phyloP scores from a whole-genome alignment of 1,140 invertebrate species.

The Maniola jurtina region DNA sequence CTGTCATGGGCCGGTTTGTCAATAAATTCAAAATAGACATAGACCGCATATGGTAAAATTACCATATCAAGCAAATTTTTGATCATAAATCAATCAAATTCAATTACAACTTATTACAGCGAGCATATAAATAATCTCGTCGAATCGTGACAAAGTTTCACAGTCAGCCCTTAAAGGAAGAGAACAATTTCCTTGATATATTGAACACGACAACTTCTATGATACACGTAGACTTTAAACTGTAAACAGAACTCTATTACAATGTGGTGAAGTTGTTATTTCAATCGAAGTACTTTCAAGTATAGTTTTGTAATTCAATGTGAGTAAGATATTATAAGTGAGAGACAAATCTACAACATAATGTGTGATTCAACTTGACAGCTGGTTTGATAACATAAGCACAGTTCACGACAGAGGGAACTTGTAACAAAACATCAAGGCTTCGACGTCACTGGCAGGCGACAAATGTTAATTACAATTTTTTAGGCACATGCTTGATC shows the following conservation, averaged over 20 bases:
- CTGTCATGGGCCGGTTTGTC: neutral
- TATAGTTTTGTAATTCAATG: constrained; percentile 20
- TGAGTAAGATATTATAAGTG: constrained; percentile 30
- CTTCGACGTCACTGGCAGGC: no score
- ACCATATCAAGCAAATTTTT: neutral
- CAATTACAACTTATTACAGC: constrained; percentile 14
- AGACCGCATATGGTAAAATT: neutral
- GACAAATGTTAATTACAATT: no score
- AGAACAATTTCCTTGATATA: constrained; percentile 34
- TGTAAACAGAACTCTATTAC: neutral
- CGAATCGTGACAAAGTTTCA: constrained; percentile 31
- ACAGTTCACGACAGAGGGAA: no score
- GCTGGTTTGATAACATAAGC: constrained; percentile 7
- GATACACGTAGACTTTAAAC: neutral
- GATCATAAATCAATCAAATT: constrained; percentile 18
- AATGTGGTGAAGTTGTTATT: constrained; percentile 8
- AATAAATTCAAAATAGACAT: neutral
- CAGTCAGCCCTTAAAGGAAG: constrained; percentile 33
- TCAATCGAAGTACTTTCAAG: neutral
- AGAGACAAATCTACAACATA: constrained; percentile 22
- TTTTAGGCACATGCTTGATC: no score
- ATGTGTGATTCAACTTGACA: constrained; percentile 27
- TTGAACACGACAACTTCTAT: constrained; percentile 21
- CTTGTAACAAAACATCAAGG: no score
- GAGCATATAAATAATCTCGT: constrained; percentile 12